Base-by-base conservation (phyloP, 1,140 invertebrate species). In the Tetragnatha versicolor region DNA sequence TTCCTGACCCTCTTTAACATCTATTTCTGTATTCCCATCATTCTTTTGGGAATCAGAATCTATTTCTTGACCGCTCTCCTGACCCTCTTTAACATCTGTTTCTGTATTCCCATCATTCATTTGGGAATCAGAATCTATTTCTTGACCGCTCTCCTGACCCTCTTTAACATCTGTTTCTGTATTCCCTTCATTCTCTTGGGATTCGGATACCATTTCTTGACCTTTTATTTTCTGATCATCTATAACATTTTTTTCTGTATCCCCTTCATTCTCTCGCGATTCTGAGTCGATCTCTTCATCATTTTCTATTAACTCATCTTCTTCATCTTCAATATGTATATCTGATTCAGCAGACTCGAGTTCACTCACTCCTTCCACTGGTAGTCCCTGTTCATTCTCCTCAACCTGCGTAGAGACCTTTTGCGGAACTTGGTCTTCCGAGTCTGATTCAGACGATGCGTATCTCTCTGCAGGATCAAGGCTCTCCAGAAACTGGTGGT, bases 381-480 rank as follows among this genome's bases (percentile, higher is more conserved):
- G 4, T 6, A n/a, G 42, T 66, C 31, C 61, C 2, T 29, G 45
- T 47, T 33, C 29, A 66, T 45, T 4, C 7, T 5, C 14, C n/a
- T 45, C 12, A 12, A 12, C 7, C 6, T 27, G 5, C n/a, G n/a
- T n/a, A n/a, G n/a, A n/a, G n/a, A n/a, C n/a, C n/a, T n/a, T n/a
- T n/a, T n/a, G n/a, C n/a, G n/a, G n/a, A n/a, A n/a, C n/a, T n/a
- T 70, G 47, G 7, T 37, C 31, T 20, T 70, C 73, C 7, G 72
- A 65, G 1, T 65, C 60, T 3, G 73, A 66, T 9, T 77, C 60
- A 5, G 73, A 53, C 17, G 60, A 53, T 29, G 61, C 73, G 12
- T 77, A 77, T 55, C 73, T 37, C 20, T 77, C 73, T 0, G 60
- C 45, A 10, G 45, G 60, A 31, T 65, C 73, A 10, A 77, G 39